Conservation (phyloP, 1,140 invertebrate genomes). For the Lepeophtheirus salmonis region DNA sequence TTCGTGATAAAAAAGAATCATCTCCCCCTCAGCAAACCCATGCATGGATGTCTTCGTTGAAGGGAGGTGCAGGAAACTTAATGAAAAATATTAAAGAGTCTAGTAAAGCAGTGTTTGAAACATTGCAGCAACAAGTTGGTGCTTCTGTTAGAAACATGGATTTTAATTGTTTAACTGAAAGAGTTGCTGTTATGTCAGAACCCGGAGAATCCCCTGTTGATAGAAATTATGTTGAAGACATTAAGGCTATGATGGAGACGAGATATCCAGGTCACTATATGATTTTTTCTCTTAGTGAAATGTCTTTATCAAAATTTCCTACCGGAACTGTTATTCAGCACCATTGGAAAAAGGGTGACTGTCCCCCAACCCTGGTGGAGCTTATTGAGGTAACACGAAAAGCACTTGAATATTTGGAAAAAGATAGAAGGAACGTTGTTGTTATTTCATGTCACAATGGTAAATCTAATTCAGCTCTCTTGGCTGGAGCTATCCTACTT, state of each 20-base stretch:
- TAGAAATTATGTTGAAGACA: constrained; percentile 16
- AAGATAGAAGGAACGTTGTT: constrained; percentile 12
- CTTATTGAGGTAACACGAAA: not conserved
- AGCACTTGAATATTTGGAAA: not conserved
- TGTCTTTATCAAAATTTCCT: not conserved
- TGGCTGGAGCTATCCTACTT: not conserved
- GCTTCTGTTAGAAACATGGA: not conserved
- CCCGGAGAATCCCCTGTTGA: constrained; percentile 3
- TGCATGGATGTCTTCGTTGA: not conserved
- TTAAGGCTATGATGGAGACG: constrained; percentile 12
- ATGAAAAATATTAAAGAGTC: constrained; percentile 4
- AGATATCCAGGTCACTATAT: constrained; percentile 9
- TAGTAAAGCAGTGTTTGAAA: not conserved
- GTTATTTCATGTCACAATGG: constrained; percentile 16
- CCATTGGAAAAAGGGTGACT: not conserved
- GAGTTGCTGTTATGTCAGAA: constrained; percentile 14
- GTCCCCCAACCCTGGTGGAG: not conserved
- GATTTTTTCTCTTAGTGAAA: constrained; percentile 3
- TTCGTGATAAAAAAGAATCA: no score
- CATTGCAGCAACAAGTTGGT: not conserved
- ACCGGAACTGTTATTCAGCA: not conserved
- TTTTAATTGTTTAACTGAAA: constrained; percentile 7
- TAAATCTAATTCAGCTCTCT: constrained; percentile 13
- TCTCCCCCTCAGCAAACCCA: not conserved
- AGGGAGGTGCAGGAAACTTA: constrained; percentile 7